phyloP scores from a whole-genome alignment of 2,888 invertebrate genomes.

The Cantharis rustica region DNA sequence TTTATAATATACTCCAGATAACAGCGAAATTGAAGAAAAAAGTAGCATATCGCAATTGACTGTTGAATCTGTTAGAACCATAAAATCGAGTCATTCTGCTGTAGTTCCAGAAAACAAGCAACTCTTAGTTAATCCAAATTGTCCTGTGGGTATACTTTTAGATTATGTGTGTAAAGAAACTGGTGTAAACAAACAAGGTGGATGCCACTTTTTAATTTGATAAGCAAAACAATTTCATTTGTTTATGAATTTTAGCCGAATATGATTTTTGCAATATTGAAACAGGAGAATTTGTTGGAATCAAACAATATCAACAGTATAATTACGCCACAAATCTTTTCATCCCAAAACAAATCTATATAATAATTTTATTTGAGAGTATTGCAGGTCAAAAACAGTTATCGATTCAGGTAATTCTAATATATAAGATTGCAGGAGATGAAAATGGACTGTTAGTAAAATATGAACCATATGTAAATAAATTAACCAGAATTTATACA shows the following conservation, averaged over 20 bases:
- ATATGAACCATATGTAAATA: conserved; percentile 31
- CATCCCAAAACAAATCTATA: conserved; percentile 39
- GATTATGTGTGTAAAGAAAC: conserved; percentile 47
- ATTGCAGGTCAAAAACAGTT: background rate
- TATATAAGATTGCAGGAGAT: conserved; percentile 22
- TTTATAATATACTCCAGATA: background rate
- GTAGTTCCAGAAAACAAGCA: conserved; percentile 36
- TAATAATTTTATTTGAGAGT: conserved; percentile 45
- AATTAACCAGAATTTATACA: conserved; percentile 25
- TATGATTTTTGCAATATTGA: conserved; percentile 47
- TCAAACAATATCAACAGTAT: conserved; percentile 36
- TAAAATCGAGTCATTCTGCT: background rate
- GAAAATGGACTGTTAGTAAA: conserved; percentile 25
- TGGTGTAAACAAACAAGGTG: conserved; percentile 34
- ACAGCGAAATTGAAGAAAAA: background rate
- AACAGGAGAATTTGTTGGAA: conserved; percentile 38
- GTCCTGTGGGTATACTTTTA: conserved; percentile 50
- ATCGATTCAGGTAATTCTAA: background rate
- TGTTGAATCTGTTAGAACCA: background rate
- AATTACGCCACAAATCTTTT: conserved; percentile 43
- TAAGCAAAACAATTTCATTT: background rate
- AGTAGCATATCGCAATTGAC: background rate
- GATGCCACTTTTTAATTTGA: background rate
- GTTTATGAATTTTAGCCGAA: conserved; percentile 36
- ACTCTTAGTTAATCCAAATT: conserved; percentile 52